Percentiles rank a stretch among this genome's conserved stretches.
Conservation (phyloP, 2,113 vertebrate species). For the Orycteropus afer region DNA sequence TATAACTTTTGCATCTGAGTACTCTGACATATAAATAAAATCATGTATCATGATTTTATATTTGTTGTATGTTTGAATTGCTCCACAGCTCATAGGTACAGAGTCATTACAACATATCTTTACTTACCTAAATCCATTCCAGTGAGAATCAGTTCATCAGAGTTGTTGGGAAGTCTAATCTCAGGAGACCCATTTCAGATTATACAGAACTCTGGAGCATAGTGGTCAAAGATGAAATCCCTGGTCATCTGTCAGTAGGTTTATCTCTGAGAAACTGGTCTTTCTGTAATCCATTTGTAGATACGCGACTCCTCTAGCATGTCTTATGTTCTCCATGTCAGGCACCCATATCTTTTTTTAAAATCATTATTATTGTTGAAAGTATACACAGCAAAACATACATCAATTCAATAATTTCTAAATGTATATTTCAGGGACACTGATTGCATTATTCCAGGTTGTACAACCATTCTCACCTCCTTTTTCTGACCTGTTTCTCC, state of each 20-base stretch:
- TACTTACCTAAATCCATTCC: slow-evolving; percentile 22
- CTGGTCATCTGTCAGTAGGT: neutral
- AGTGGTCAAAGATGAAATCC: neutral
- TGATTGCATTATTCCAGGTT: no score
- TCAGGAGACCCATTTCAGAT: neutral
- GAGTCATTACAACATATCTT: neutral
- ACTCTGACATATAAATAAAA: neutral
- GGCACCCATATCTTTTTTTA: neutral
- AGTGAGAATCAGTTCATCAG: neutral
- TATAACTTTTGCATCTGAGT: neutral
- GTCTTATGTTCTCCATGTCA: neutral
- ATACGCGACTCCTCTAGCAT: neutral
- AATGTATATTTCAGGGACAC: no score
- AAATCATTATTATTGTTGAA: no score
- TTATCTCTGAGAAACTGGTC: neutral
- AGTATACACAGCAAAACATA: no score
- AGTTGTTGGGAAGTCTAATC: neutral
- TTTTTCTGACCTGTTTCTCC: no score
- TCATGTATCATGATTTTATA: neutral
- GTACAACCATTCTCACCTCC: no score
- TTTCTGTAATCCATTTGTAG: neutral
- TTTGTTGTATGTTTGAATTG: neutral
- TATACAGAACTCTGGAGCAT: neutral
- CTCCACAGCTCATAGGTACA: neutral
- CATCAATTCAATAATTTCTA: no score